Percentiles rank a stretch among this genome's conserved stretches.
phyloP scores from a whole-genome alignment of 1,140 invertebrate genomes.

The Harpegnathos saltator region DNA sequence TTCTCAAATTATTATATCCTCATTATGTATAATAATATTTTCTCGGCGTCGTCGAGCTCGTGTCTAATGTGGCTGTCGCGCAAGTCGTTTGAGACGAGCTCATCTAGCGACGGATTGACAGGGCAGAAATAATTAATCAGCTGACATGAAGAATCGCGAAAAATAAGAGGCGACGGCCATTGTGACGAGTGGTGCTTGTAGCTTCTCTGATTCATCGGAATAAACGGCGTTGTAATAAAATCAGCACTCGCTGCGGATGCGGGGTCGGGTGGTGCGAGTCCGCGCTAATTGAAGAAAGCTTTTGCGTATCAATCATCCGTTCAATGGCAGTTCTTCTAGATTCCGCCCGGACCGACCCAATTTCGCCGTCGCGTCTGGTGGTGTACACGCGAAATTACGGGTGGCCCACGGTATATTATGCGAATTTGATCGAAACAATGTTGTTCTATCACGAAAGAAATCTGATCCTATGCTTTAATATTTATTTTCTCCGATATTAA shows the following conservation, averaged over 20 bases:
- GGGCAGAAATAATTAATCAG: slow-evolving; percentile 38
- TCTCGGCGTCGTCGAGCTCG: neutral
- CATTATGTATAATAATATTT: too few species aligned
- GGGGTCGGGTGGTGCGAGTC: slow-evolving; percentile 32
- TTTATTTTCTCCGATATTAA: slow-evolving; percentile 53
- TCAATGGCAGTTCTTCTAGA: slow-evolving; percentile 25
- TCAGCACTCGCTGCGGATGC: slow-evolving; percentile 19
- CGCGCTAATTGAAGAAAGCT: slow-evolving; percentile 72
- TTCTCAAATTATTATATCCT: too few species aligned
- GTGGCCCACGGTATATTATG: neutral
- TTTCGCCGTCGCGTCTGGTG: slow-evolving; percentile 13
- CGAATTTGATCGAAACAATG: slow-evolving; percentile 41
- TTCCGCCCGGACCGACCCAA: slow-evolving; percentile 53
- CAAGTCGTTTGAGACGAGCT: slow-evolving; percentile 7
- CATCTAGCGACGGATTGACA: slow-evolving; percentile 12
- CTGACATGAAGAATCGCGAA: slow-evolving; percentile 17
- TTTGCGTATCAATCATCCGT: slow-evolving; percentile 46
- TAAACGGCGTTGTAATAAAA: slow-evolving; percentile 69
- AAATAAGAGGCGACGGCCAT: slow-evolving; percentile 31
- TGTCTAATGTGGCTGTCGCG: neutral
- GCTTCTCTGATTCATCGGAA: slow-evolving; percentile 64
- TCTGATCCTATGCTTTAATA: slow-evolving; percentile 55
- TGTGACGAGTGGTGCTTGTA: slow-evolving; percentile 74
- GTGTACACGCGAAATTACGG: slow-evolving; percentile 23
- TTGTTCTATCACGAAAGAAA: slow-evolving; percentile 59